Percentiles rank a stretch among this genome's conserved stretches.
Evolutionary conservation across 2,888 invertebrate genomes (phyloP).

Genomic region (Coelinius sp.): DNA sequence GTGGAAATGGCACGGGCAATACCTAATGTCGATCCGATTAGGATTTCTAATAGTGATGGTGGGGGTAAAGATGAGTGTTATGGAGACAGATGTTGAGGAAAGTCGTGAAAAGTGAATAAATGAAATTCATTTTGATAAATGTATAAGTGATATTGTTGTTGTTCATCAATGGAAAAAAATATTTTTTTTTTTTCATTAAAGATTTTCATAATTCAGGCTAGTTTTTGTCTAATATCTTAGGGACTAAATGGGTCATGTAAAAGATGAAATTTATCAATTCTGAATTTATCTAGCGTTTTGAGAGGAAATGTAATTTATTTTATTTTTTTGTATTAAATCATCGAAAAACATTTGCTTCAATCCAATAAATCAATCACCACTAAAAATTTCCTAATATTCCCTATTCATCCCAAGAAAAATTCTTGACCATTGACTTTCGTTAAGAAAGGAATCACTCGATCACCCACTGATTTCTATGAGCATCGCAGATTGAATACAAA

Average conservation of each 20-base stretch:
- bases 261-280: background rate
- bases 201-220: too few relatives aligned
- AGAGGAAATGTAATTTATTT: too few relatives aligned
- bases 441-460: background rate
- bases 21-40: slow-evolving; percentile 40
- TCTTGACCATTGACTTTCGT: background rate
- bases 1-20: slow-evolving; percentile 30
- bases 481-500: slow-evolving; percentile 11
- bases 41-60: slow-evolving; percentile 57
- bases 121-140: slow-evolving; percentile 11
- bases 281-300: background rate
- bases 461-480: slow-evolving; percentile 1
- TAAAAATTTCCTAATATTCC: too few relatives aligned
- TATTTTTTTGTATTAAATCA: too few relatives aligned
- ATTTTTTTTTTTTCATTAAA: too few relatives aligned
- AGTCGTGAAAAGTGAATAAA: slow-evolving; percentile 31
- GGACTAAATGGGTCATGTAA: too few relatives aligned
- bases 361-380: too few relatives aligned
- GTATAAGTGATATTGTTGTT: background rate
- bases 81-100: slow-evolving; percentile 41
- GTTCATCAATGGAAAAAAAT: too few relatives aligned
- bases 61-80: slow-evolving; percentile 41
- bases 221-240: too few relatives aligned
- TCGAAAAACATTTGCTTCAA: too few relatives aligned
- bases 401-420: background rate